Percentiles rank a stretch among this genome's conserved stretches.
These are phyloP conservation scores for Adelges cooleyi DNA, from an alignment of 1,140 invertebrate genomes.

Conservation along the genomic window DNA sequence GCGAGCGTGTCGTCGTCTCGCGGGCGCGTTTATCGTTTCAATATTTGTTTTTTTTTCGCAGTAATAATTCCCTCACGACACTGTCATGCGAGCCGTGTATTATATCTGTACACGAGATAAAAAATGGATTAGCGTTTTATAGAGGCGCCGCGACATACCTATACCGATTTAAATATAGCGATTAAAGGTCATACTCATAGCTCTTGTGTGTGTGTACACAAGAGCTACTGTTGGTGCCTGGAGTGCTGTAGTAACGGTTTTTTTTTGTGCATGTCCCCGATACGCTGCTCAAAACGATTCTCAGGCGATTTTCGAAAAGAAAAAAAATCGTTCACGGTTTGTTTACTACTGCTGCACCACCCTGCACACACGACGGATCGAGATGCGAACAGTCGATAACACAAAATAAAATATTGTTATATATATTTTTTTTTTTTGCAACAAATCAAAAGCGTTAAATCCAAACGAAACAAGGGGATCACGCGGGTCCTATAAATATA, in stretches of 20 bases:
- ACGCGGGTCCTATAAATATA: too few relatives aligned
- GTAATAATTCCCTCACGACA: too few relatives aligned
- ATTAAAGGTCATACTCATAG: not conserved
- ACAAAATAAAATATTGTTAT: too few relatives aligned
- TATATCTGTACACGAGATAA: not conserved
- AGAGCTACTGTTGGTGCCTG: too few relatives aligned
- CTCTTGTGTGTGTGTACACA: not conserved
- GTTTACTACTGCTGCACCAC: not conserved
- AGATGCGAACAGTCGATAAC: constrained; percentile 2
- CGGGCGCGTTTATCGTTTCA: constrained; percentile 21
- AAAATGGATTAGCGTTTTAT: constrained; percentile 8
- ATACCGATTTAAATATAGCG: constrained; percentile 22
- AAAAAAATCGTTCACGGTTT: constrained; percentile 28
- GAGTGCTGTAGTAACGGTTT: constrained; percentile 18
- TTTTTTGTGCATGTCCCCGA: not conserved
- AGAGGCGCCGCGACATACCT: not conserved
- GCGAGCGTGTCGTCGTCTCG: constrained; percentile 2
- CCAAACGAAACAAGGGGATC: too few relatives aligned
- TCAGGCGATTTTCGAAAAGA: constrained; percentile 18
- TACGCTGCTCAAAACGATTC: not conserved
- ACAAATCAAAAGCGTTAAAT: too few relatives aligned
- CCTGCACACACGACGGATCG: not conserved
- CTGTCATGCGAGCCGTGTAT: not conserved
- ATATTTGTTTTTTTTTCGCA: constrained; percentile 27
- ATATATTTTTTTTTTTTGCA: too few relatives aligned